A percentile compares a stretch with the other conserved stretches of the same genome.
phyloP scores from a whole-genome alignment of 2,113 vertebrate species.

The Panurus biarmicus region DNA sequence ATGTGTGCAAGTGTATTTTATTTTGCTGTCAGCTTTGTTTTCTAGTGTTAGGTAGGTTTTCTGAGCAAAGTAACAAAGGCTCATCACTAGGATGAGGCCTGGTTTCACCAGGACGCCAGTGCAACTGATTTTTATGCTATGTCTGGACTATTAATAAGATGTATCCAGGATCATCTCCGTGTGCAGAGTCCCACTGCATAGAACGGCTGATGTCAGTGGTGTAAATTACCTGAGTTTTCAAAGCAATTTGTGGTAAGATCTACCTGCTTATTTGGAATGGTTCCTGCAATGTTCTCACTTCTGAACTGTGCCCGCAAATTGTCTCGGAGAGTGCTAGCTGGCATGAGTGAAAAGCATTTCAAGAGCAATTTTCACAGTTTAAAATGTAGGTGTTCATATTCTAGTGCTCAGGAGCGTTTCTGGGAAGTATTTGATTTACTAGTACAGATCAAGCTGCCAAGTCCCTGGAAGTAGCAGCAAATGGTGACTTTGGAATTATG shows the following conservation, averaged over 20 bases:
- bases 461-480: neutral
- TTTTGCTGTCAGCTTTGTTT: neutral
- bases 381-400: neutral
- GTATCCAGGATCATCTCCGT: neutral
- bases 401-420: neutral
- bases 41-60: neutral
- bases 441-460: neutral
- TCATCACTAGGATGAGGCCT: neutral
- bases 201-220: neutral
- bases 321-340: neutral
- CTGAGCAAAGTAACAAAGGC: neutral
- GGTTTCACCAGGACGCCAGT: neutral
- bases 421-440: slow-evolving; percentile 13
- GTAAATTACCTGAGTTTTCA: neutral
- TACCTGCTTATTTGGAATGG: neutral
- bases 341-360: slow-evolving; percentile 1
- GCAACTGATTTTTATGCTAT: neutral
- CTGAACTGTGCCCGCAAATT: neutral
- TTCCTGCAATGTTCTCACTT: neutral
- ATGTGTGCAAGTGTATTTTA: neutral
- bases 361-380: neutral
- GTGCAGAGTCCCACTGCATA: neutral
- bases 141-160: neutral
- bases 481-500: neutral
- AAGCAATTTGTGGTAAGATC: neutral